Evolutionary conservation across 2,797 vertebrate species (phyloP), one percentile per base, ranked within the genome.

Genomic region (Myripristis murdjan): DNA sequence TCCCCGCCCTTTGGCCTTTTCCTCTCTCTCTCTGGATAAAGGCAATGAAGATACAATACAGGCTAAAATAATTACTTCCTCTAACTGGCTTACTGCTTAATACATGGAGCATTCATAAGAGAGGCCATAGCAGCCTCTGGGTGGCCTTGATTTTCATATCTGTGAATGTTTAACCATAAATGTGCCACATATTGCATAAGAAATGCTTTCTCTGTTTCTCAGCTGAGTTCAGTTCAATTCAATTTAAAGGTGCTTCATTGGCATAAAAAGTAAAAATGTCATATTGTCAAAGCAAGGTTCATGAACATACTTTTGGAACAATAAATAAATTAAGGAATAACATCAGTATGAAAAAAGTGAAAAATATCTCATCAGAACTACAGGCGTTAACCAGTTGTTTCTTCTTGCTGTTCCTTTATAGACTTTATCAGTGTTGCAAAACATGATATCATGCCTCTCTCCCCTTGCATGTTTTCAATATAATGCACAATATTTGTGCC

Each of bases 391-490:
- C 37, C 11, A 5, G 5, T 1, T 56, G 4, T 15, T 53, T 68
- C 6, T 28, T 60, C 58, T 57, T 56, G 12, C 28, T 2, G 4
- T 23, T 33, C 22, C 54, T 53, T n/a, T 4, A 47, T n/a, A n/a
- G 16, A 56, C 49, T 1, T 1, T 53, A 37, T 63, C 41, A 8
- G 2, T 28, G 49, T n/a, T 48, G 31, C 41, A 23, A 62, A 33
- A 64, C 22, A 18, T 54, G 53, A 57, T 9, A 23, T 24, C 0
- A 0, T 57, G 51, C 22, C 43, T 66, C 59, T 24, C 24, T 54
- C 35, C 57, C 52, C 63, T 63, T 39, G 78, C 70, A 77, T 70
- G 51, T 55, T 76, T 62, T 24, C 51, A 76, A 69, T n/a, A 22
- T 60, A 78, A 51, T 12, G 72, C 53, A 67, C 63, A 65, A 54